Evolutionary conservation across 2,113 vertebrate species (phyloP), one percentile per base, ranked within the genome.

Genomic region (Chaetodon trifascialis): DNA sequence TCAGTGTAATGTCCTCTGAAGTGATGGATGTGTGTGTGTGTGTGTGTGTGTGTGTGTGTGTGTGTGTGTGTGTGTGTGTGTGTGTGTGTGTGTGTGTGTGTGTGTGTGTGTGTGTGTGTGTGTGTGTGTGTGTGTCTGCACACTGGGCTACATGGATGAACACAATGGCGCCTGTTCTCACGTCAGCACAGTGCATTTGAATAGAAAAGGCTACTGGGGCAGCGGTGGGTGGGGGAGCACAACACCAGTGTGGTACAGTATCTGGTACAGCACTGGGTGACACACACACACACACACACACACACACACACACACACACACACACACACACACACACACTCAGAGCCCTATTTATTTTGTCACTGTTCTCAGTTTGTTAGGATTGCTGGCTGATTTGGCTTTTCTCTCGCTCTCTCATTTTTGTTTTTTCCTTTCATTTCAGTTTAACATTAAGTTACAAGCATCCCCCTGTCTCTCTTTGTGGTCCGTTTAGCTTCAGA

Each of bases 141-240:
- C 52, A 46, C 56, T 40, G 44, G n/a, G 49, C 34, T 60, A 65
- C 60, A 59, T 63, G 51, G 21, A 36, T 68, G 10, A 56, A 23
- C 21, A 87, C 83, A 90, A 80, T 75, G 40, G 21, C 4, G 40
- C 23, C 68, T 79, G 38, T 80, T 89, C 76, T 88, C 47, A 74
- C 74, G 55, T 55, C 56, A 84, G 52, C 52, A 38, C 70, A 11
- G 68, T 65, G 74, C 6, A 73, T 90, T 71, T 86, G 56, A 85
- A 85, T 88, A 82, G 67, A 40, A 84, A 79, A 60, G 51, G 25
- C 55, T 40, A n/a, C 4, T 23, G 51, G 36, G 55, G 63, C 17
- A 38, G 49, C 30, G 8, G 5, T 77, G 88, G 84, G 38, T 65
- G 21, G 76, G 71, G 76, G 78, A 67, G 25, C 65, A 82, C 56